phyloP scores from a whole-genome alignment of 2,797 vertebrate species.

The Prionace glauca region DNA sequence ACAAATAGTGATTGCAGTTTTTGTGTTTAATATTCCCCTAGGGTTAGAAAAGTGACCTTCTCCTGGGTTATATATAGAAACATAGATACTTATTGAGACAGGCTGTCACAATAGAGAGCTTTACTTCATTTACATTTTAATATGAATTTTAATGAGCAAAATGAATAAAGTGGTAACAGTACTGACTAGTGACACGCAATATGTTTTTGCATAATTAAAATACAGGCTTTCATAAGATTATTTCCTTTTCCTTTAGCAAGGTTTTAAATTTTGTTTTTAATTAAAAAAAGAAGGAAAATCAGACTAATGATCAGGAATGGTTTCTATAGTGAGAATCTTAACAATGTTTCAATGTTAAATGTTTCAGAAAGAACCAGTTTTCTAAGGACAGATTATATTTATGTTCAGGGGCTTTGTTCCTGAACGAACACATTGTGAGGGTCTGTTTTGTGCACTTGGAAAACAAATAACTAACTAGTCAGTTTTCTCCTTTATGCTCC shows the following conservation, averaged over 20 bases:
- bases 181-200: neutral
- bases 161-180: constrained; percentile 11
- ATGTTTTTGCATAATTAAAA: neutral
- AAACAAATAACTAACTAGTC: neutral
- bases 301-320: neutral
- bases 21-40: neutral
- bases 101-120: constrained; percentile 6
- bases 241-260: neutral
- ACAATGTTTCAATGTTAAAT: neutral
- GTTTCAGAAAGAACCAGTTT: neutral
- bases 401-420: neutral
- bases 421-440: neutral
- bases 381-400: neutral
- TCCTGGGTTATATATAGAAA: constrained; percentile 5
- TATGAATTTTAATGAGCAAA: neutral
- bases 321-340: neutral
- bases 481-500: neutral
- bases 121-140: constrained; percentile 28
- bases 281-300: neutral
- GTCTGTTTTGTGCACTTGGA: neutral
- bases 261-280: neutral
- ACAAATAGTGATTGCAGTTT: constrained; percentile 1
- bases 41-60: neutral
- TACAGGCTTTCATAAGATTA: neutral
- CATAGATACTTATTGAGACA: constrained; percentile 25